Conservation (phyloP, 37 sponge, comb jelly and placozoan genomes). For the Dysidea cf. avara region DNA sequence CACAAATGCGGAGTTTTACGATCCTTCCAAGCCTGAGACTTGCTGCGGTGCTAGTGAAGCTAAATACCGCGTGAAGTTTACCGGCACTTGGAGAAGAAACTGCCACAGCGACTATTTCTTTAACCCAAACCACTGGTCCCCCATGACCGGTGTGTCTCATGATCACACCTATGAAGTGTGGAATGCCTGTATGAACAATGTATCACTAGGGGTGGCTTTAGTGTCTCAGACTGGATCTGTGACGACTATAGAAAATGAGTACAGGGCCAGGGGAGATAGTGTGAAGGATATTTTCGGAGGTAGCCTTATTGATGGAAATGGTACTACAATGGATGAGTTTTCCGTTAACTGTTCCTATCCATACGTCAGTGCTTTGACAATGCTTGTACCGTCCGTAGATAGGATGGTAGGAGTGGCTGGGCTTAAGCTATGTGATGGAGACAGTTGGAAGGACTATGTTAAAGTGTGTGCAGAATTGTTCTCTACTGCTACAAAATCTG, state of each 20-base stretch:
- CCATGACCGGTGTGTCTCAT: constrained; percentile 50
- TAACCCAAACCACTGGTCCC: constrained; percentile 46
- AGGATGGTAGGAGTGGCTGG: constrained; percentile 50
- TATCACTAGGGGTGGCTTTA: constrained; percentile 25
- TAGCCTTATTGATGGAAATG: constrained; percentile 12
- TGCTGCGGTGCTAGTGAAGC: constrained; percentile 11
- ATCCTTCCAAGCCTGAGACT: constrained; percentile 3
- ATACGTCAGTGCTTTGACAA: constrained; percentile 23
- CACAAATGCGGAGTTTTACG: constrained; percentile 34
- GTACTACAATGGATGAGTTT: background rate
- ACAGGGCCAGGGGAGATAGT: constrained; percentile 7
- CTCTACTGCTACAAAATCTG: constrained; percentile 43
- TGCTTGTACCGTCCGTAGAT: constrained; percentile 34
- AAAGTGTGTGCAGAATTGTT: constrained; percentile 46
- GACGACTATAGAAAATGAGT: constrained; percentile 17
- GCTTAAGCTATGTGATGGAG: constrained; percentile 31
- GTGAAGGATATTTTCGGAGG: constrained; percentile 22
- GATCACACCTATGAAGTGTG: constrained; percentile 46
- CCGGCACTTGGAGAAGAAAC: constrained; percentile 30
- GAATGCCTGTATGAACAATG: constrained; percentile 46
- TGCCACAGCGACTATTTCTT: constrained; percentile 41
- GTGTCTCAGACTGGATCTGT: constrained; percentile 37
- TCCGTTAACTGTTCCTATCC: constrained; percentile 15
- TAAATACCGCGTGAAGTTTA: constrained; percentile 17
- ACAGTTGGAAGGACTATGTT: constrained; percentile 33